Percentiles rank a stretch among this genome's conserved stretches.
Conservation (phyloP, 2,113 vertebrate genomes). For the Eulemur macaco region DNA sequence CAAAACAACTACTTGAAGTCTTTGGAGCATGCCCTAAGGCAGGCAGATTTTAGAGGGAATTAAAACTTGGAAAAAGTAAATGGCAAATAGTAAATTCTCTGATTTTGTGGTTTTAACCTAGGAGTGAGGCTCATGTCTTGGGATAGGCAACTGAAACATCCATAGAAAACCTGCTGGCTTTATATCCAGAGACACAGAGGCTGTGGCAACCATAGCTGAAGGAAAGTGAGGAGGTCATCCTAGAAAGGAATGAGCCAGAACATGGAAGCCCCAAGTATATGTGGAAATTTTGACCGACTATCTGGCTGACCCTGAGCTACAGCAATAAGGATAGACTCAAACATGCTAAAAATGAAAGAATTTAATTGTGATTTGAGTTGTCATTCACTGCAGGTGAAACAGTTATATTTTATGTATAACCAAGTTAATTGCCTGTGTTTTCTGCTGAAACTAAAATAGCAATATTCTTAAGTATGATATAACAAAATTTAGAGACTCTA, state of each 20-base stretch:
- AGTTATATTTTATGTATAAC: not conserved
- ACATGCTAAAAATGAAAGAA: not conserved
- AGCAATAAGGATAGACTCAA: not conserved
- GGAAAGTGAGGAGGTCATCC: not conserved
- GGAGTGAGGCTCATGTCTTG: not conserved
- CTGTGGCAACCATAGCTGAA: not conserved
- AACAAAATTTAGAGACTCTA: not conserved
- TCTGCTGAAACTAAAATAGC: not conserved
- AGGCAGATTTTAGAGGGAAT: not conserved
- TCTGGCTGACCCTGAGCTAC: not conserved
- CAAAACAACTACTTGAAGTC: not conserved
- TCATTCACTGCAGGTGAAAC: not conserved
- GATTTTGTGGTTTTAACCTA: not conserved
- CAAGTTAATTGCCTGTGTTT: not conserved
- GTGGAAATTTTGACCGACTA: not conserved
- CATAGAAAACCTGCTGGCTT: not conserved
- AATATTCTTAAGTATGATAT: not conserved
- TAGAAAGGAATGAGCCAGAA: not conserved
- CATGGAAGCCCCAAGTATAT: not conserved
- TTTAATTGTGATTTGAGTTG: not conserved
- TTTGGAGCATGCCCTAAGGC: not conserved
- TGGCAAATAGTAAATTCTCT: not conserved
- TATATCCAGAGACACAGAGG: not conserved
- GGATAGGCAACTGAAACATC: not conserved
- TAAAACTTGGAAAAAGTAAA: not conserved